Base-by-base conservation (phyloP, 30 jellyfish, hydroid and myxozoan genomes). In the Aurelia sp. region DNA sequence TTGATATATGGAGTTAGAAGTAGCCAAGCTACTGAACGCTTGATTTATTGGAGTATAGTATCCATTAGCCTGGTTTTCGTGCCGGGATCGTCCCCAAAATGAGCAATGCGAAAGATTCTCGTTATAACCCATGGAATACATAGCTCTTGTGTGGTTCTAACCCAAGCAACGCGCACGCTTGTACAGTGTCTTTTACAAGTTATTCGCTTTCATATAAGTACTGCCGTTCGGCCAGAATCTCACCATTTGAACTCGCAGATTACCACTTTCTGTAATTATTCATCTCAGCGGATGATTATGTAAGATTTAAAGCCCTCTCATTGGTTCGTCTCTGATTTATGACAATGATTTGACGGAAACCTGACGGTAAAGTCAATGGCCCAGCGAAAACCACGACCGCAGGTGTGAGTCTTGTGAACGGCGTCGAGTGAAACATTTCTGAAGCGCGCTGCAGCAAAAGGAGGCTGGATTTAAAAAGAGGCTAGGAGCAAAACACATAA, bases 1-100 rank as follows among this genome's bases (percentile, higher is more conserved):
- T 84, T 84, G 93, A 84, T 84, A 84, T 84, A 84, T 84, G 93
- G 93, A 87, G 93, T 72, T 84, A 84, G 93, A 84, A 84, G 86
- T 84, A 76, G 81, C 93, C 87, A 84, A 59, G 70, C 84, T 76
- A 73, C 74, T 71, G 79, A 68, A 59, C 30, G 87, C 87, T 84
- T 84, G 93, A 84, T 84, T 84, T 84, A 84, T 84, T 53, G 93
- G 93, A 71, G 93, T 48, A 33, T 84, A 84, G 93, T 84, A 84
- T 55, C 75, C 87, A 72, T 84, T 84, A 53, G 93, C 69, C 69
- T 84, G 93, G 82, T 82, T 73, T 37, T 84, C 93, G 69, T 84
- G 93, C 66, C 93, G 55, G 69, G 82, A 41, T 66, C 93, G 73
- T 70, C 93, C 93, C 93, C 93, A 84, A 68, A 71, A 84, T 40